These are phyloP conservation scores for Etheostoma perlongum DNA, from an alignment of 2,797 vertebrate species.

Conservation along the genomic window DNA sequence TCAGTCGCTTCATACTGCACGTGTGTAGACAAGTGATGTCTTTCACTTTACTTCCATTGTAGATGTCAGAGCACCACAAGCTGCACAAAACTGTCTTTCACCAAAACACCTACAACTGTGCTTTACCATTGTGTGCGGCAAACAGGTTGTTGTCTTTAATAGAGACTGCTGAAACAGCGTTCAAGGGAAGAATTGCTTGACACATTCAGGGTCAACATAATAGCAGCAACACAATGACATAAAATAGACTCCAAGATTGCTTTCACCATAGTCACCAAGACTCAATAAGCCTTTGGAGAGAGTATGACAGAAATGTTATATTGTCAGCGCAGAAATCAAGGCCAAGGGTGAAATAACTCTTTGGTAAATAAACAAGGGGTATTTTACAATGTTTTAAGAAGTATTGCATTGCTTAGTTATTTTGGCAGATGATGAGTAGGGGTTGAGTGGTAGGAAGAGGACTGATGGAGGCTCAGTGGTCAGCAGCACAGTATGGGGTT, in stretches of 20 bases:
- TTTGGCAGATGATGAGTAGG: slow-evolving; percentile 49
- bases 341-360: slow-evolving; percentile 36
- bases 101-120: slow-evolving; percentile 9
- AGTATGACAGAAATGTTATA: slow-evolving; percentile 21
- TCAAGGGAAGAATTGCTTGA: slow-evolving; percentile 16
- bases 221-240: slow-evolving; percentile 39
- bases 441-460: slow-evolving; percentile 14
- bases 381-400: slow-evolving; percentile 11
- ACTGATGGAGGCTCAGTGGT: slow-evolving; percentile 48
- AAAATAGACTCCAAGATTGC: slow-evolving; percentile 33
- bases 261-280: slow-evolving; percentile 46
- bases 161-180: neutral
- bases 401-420: slow-evolving; percentile 30
- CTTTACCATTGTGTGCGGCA: slow-evolving; percentile 7
- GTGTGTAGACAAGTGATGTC: slow-evolving; percentile 1
- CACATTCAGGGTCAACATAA: slow-evolving; percentile 22
- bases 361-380: slow-evolving; percentile 49
- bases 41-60: slow-evolving; percentile 12
- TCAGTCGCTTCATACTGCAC: neutral
- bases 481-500: slow-evolving; percentile 61
- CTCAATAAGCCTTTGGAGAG: slow-evolving; percentile 15
- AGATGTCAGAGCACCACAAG: neutral
- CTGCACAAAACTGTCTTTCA: slow-evolving; percentile 13
- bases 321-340: slow-evolving; percentile 38
- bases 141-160: slow-evolving; percentile 27